These are phyloP conservation scores for Euspilapteryx auroguttella DNA, from an alignment of 2,888 invertebrate genomes.

Conservation along the genomic window DNA sequence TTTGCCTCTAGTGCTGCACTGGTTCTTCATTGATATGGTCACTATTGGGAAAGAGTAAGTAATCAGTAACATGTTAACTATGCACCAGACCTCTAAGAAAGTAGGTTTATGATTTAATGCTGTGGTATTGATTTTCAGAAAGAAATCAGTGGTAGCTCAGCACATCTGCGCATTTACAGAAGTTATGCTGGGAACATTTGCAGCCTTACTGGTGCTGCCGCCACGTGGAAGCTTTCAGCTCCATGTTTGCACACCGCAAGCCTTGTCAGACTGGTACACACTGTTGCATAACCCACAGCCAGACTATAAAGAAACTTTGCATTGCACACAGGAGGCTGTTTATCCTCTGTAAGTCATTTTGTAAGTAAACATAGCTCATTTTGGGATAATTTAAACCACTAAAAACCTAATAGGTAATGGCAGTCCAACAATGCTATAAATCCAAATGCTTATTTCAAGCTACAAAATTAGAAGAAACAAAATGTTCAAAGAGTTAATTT, in stretches of 20 bases:
- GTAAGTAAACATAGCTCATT: too few relatives aligned
- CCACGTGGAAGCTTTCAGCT: constrained; percentile 79
- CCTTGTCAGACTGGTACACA: constrained; percentile 96
- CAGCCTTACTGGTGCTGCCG: constrained; percentile 78
- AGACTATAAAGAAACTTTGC: constrained; percentile 83
- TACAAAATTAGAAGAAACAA: too few relatives aligned
- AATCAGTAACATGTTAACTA: not conserved
- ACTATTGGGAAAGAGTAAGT: constrained; percentile 71
- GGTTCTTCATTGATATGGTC: constrained; percentile 89
- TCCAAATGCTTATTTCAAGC: too few relatives aligned
- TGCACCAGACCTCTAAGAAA: too few relatives aligned
- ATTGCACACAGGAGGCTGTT: constrained; percentile 97
- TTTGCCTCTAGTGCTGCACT: constrained; percentile 84
- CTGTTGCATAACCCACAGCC: constrained; percentile 92
- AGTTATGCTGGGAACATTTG: constrained; percentile 71
- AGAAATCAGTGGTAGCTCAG: constrained; percentile 72
- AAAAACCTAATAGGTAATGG: too few relatives aligned
- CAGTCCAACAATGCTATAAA: too few relatives aligned
- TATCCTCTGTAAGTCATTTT: constrained; percentile 92
- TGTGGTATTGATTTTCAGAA: too few relatives aligned
- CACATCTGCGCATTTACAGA: constrained; percentile 85
- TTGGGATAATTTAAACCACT: too few relatives aligned
- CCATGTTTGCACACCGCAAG: constrained; percentile 76
- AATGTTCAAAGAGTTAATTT: too few relatives aligned
- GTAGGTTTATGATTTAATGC: too few relatives aligned